A percentile compares a stretch with the other conserved stretches of the same genome.
Conservation (phyloP, 2,888 invertebrate species). For the Dasysyrphus albostriatus region DNA sequence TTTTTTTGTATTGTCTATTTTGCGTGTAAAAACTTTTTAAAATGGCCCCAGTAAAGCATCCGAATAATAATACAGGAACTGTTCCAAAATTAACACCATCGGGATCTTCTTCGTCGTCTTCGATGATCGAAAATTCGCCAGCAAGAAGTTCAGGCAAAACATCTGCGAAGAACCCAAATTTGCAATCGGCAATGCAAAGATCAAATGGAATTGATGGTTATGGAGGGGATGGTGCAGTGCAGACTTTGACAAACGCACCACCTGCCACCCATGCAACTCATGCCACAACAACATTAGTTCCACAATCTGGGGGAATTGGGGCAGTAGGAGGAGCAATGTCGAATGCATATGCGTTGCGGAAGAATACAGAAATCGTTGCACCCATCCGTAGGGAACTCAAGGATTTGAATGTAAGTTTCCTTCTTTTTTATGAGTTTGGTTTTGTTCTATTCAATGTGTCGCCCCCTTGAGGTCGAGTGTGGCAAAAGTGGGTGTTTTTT, state of each 20-base stretch:
- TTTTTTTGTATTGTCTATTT: constrained; percentile 29
- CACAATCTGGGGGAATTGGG: constrained; percentile 70
- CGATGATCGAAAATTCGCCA: constrained; percentile 54
- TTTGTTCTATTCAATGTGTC: neutral
- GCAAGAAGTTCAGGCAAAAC: constrained; percentile 48
- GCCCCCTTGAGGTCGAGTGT: neutral
- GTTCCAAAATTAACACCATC: constrained; percentile 88
- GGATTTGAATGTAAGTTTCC: constrained; percentile 83
- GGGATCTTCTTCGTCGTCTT: constrained; percentile 57
- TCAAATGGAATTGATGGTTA: constrained; percentile 29
- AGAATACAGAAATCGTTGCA: constrained; percentile 85
- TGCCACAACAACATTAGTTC: constrained; percentile 50
- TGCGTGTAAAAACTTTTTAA: constrained; percentile 3
- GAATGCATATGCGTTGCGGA: constrained; percentile 76
- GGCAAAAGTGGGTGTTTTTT: neutral
- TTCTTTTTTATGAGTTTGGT: neutral
- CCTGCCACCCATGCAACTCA: constrained; percentile 43
- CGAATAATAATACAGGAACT: constrained; percentile 85
- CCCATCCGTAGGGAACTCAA: constrained; percentile 86
- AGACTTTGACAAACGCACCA: constrained; percentile 46
- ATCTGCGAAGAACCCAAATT: constrained; percentile 44
- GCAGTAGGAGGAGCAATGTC: constrained; percentile 71
- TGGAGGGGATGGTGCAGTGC: constrained; percentile 17
- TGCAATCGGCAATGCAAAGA: constrained; percentile 44
- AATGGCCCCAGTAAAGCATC: constrained; percentile 78